Percentiles rank a stretch among this genome's conserved stretches.
These are phyloP conservation scores for Zaprionus tsacasi DNA, from an alignment of 1,140 invertebrate genomes.

Conservation along the genomic window DNA sequence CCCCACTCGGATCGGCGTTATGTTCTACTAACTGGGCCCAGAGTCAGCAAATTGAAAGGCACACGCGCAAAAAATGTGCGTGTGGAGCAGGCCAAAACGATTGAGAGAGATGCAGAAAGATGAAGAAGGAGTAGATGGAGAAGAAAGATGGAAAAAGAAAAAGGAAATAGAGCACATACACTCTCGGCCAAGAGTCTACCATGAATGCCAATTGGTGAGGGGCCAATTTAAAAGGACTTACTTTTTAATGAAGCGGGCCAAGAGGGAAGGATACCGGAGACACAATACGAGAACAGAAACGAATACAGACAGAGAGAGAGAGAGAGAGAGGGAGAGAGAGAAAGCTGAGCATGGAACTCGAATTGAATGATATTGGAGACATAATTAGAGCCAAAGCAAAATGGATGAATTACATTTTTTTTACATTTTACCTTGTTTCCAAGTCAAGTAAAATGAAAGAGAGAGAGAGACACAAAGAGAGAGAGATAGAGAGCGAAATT, in stretches of 20 bases:
- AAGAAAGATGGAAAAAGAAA: constrained; percentile 15
- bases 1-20: constrained; percentile 44
- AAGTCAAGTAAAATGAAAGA: no score
- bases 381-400: constrained; percentile 59
- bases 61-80: constrained; percentile 37
- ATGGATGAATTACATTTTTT: constrained; percentile 28
- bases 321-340: constrained; percentile 20
- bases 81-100: constrained; percentile 57
- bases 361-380: constrained; percentile 66
- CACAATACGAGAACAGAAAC: constrained; percentile 18
- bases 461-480: constrained; percentile 6
- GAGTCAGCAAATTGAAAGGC: constrained; percentile 73
- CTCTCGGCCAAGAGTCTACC: constrained; percentile 40
- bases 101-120: constrained; percentile 26
- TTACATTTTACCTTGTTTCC: constrained; percentile 3
- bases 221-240: constrained; percentile 80
- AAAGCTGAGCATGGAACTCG: constrained; percentile 44
- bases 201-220: constrained; percentile 71
- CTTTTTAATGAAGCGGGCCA: constrained; percentile 75
- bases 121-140: not conserved
- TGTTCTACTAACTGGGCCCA: constrained; percentile 74
- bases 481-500: not conserved
- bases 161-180: constrained; percentile 39
- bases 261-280: constrained; percentile 34
- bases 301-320: not conserved